Evolutionary conservation across 2,113 vertebrate genomes (phyloP).

Genomic region (Corynorhinus townsendii): DNA sequence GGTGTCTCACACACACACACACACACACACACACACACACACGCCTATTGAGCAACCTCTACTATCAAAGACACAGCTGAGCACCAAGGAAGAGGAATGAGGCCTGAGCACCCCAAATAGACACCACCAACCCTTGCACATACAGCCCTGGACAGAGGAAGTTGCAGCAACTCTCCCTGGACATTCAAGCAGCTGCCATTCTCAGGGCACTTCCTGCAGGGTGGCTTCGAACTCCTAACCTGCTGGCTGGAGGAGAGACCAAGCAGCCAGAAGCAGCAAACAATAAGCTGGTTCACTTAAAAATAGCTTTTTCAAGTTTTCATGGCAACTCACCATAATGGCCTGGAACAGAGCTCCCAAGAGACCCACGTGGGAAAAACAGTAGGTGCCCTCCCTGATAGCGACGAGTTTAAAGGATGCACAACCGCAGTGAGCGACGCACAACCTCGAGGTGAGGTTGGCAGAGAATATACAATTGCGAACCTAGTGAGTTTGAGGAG

Average conservation of each 20-base stretch:
- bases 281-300: background rate
- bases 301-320: background rate
- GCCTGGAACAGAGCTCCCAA: background rate
- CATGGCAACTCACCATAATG: background rate
- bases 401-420: background rate
- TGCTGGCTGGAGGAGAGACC: background rate
- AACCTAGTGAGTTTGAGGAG: background rate
- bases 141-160: background rate
- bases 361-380: background rate
- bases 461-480: background rate
- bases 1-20: background rate
- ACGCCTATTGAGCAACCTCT: background rate
- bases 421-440: background rate
- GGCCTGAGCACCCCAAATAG: too few relatives aligned
- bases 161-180: background rate
- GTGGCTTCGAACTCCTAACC: background rate
- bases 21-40: background rate
- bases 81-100: background rate
- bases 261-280: background rate
- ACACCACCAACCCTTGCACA: rapidly evolving
- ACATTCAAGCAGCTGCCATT: background rate
- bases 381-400: background rate
- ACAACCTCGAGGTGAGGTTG: background rate
- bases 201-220: background rate
- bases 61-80: background rate